Percentiles rank a stretch among this genome's conserved stretches.
Evolutionary conservation across 2,888 invertebrate genomes (phyloP).

Genomic region (Orgyia antiqua): DNA sequence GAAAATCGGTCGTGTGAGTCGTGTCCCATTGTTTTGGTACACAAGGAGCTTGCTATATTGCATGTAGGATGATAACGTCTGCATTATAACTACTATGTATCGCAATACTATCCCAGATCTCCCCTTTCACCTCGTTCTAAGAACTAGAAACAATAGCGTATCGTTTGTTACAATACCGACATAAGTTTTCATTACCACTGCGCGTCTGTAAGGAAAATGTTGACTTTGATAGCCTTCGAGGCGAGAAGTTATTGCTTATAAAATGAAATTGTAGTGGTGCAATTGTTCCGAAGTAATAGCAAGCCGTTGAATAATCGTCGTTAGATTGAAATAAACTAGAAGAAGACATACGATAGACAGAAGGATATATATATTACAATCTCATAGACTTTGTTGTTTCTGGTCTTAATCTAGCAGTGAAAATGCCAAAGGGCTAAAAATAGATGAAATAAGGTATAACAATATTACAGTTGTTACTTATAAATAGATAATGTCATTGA

Average conservation of each 20-base stretch:
- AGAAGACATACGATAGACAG: too few species aligned
- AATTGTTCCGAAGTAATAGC: constrained; percentile 1
- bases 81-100: constrained; percentile 12
- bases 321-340: too few species aligned
- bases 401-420: too few species aligned
- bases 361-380: too few species aligned
- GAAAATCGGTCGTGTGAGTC: constrained; percentile 25
- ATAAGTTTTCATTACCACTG: constrained; percentile 52
- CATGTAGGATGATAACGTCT: constrained; percentile 1
- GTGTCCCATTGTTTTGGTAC: constrained; percentile 28
- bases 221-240: constrained; percentile 30
- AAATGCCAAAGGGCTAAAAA: too few species aligned
- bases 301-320: too few species aligned
- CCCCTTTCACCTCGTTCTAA: constrained; percentile 10
- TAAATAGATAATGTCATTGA: too few species aligned
- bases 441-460: too few species aligned
- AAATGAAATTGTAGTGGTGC: constrained; percentile 19
- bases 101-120: constrained; percentile 9
- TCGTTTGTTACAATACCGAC: constrained; percentile 39
- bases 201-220: constrained; percentile 35
- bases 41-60: constrained; percentile 14
- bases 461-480: too few species aligned
- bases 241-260: constrained; percentile 30
- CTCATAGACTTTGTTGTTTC: too few species aligned
- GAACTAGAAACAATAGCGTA: constrained; percentile 30